These are phyloP conservation scores for Drosophila orena DNA, from an alignment of 1,140 invertebrate species.

Conservation along the genomic window DNA sequence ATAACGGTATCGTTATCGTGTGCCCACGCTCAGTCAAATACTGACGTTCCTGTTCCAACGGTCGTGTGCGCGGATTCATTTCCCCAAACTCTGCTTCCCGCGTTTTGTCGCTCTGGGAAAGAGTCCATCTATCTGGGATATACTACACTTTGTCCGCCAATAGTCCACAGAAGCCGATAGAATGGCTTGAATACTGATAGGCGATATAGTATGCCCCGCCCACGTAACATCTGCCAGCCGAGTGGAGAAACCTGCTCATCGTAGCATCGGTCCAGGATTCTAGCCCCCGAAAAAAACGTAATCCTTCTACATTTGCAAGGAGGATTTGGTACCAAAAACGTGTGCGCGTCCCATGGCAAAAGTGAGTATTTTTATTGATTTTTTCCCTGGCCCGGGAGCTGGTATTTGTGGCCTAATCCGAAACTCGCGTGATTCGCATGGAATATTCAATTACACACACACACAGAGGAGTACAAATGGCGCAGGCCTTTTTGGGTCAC, in stretches of 20 bases:
- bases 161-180: not conserved
- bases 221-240: constrained; percentile 27
- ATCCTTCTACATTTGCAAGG: not conserved
- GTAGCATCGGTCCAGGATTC: constrained; percentile 30
- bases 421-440: constrained; percentile 75
- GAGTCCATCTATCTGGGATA: constrained; percentile 15
- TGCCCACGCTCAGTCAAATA: constrained; percentile 71
- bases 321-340: constrained; percentile 19
- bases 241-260: constrained; percentile 23
- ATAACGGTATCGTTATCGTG: constrained; percentile 78
- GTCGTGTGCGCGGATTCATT: constrained; percentile 44
- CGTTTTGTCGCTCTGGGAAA: constrained; percentile 24
- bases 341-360: constrained; percentile 53
- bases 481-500: constrained; percentile 72
- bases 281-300: constrained; percentile 5
- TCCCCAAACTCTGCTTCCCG: constrained; percentile 4
- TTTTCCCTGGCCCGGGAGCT: constrained; percentile 50
- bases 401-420: constrained; percentile 45
- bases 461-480: constrained; percentile 21
- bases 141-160: constrained; percentile 3
- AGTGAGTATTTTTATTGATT: constrained; percentile 76
- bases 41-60: constrained; percentile 68
- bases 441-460: constrained; percentile 64
- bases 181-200: constrained; percentile 34
- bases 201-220: constrained; percentile 35